Conservation (phyloP, 2,797 vertebrate species). For the Psittacula derbiana region DNA sequence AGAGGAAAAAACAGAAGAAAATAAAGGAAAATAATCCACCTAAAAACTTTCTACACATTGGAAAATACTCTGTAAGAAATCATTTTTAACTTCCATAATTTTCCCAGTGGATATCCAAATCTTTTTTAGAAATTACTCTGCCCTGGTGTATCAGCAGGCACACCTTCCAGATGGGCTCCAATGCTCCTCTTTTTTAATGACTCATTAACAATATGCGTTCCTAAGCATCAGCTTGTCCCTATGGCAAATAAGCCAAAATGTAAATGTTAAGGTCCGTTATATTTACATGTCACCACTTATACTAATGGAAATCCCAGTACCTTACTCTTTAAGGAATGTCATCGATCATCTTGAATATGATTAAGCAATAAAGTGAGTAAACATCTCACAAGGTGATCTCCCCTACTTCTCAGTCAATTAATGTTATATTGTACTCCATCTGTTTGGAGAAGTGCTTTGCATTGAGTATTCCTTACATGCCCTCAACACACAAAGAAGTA, state of each 20-base stretch:
- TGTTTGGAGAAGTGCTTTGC: constrained; percentile 17
- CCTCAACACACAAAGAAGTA: not conserved
- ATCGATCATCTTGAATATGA: constrained; percentile 62
- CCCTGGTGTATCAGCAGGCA: not conserved
- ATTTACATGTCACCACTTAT: constrained; percentile 61
- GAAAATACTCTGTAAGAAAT: not conserved
- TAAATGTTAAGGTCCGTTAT: constrained; percentile 28
- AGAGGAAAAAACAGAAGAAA: accelerated
- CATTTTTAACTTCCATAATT: not conserved
- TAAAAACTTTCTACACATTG: not conserved
- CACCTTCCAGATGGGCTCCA: not conserved
- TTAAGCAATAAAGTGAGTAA: constrained; percentile 36
- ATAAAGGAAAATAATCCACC: not conserved
- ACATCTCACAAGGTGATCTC: constrained; percentile 55
- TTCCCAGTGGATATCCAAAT: not conserved
- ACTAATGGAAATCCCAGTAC: constrained; percentile 43
- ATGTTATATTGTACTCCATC: not conserved
- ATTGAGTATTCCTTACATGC: not conserved
- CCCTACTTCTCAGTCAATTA: constrained; percentile 29
- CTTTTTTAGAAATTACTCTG: not conserved
- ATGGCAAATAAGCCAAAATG: constrained; percentile 30
- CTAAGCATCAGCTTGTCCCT: constrained; percentile 1
- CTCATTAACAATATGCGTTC: constrained; percentile 7
- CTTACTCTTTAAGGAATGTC: not conserved
- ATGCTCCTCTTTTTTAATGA: constrained; percentile 1